Percentiles rank a stretch among this genome's conserved stretches.
These are phyloP conservation scores for Eucidaris tribuloides DNA, from an alignment of 35 echinoderm and acorn worm genomes.

Conservation along the genomic window DNA sequence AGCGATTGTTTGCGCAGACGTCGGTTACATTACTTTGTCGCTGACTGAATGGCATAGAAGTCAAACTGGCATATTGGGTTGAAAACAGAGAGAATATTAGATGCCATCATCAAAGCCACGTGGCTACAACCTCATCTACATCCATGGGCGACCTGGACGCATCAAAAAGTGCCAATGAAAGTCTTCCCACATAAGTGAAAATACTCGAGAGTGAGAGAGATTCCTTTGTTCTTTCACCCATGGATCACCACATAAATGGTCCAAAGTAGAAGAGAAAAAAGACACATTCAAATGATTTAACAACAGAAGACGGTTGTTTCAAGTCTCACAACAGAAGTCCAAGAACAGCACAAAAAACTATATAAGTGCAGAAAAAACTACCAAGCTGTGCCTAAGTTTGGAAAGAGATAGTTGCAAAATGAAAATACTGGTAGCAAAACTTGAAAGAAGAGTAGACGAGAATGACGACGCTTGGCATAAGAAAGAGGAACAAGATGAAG, in stretches of 20 bases:
- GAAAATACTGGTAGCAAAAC: neutral
- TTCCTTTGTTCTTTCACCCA: too few relatives aligned
- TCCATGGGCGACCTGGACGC: neutral
- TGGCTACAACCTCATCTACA: neutral
- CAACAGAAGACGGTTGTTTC: neutral
- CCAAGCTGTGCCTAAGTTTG: neutral
- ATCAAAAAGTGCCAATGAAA: neutral
- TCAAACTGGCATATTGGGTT: too few relatives aligned
- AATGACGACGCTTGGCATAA: too few relatives aligned
- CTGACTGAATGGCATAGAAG: too few relatives aligned
- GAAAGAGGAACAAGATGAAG: neutral
- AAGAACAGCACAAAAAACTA: neutral
- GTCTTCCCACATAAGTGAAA: neutral
- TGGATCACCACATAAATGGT: neutral
- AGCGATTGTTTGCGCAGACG: too few relatives aligned
- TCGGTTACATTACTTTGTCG: too few relatives aligned
- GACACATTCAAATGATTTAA: neutral
- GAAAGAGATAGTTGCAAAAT: neutral
- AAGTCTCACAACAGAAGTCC: neutral
- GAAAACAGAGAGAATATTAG: too few relatives aligned
- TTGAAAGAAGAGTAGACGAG: too few relatives aligned
- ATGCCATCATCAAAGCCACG: constrained; percentile 12
- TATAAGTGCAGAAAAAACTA: neutral
- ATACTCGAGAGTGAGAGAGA: too few relatives aligned
- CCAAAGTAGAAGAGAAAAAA: neutral